Conservation (phyloP, 2,888 invertebrate species). For the Mythimna loreyi region DNA sequence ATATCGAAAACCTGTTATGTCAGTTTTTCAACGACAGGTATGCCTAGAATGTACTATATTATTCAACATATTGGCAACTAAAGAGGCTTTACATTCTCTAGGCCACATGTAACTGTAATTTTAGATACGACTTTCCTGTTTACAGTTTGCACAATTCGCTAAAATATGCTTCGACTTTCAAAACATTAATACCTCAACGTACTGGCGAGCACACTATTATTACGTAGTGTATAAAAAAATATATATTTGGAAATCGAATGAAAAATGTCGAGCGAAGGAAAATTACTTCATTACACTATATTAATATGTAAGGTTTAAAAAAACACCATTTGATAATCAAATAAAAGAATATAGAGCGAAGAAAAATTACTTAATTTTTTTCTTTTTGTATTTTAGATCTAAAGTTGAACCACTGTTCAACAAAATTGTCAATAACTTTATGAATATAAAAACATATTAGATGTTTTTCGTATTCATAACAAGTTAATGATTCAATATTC, state of each 20-base stretch:
- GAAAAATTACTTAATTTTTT: no score
- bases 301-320: no score
- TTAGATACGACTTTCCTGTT: slow-evolving; percentile 46
- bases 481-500: no score
- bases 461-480: no score
- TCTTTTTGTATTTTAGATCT: no score
- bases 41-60: not conserved
- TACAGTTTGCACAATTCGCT: not conserved
- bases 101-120: slow-evolving; percentile 17
- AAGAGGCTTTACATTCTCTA: slow-evolving; percentile 12
- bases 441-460: no score
- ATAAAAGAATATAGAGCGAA: no score
- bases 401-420: no score
- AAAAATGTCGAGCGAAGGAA: no score
- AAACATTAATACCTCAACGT: not conserved
- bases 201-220: not conserved
- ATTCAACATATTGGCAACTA: not conserved
- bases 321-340: no score
- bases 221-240: not conserved
- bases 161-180: not conserved
- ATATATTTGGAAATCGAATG: not conserved
- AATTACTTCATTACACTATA: no score
- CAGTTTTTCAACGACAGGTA: not conserved
- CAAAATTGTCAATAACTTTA: no score
- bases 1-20: not conserved